Base-by-base conservation (phyloP, 2,888 invertebrate species). In the Blomia tropicalis region DNA sequence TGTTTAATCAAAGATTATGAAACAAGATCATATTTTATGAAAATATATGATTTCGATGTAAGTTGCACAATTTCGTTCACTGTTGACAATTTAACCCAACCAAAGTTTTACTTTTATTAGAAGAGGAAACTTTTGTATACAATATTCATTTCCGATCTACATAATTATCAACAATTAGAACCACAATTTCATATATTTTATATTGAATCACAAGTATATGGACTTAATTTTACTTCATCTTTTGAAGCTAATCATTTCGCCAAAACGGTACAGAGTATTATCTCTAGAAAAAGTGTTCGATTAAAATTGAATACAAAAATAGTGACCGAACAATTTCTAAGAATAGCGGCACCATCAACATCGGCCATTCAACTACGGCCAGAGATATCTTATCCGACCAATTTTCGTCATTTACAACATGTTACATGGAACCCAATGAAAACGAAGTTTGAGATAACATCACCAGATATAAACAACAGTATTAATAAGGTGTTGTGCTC, bases 1-100 rank as follows among this genome's bases (percentile, higher is more conserved):
- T 47, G 51, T 27, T 27, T 47, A n/a, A 47, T 47, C n/a, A 47
- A 47, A 47, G 51, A 47, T 47, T 47, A 25, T 27, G 27, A 14
- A 7, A 47, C 5, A 14, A 22, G 51, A 47, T 47, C 51, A 7
- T 47, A 47, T 27, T 47, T 47, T 47, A 27, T 47, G 22, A 22
- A 19, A 47, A 47, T 27, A 11, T 47, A 25, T 47, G 51, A 47
- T 47, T 47, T 47, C 22, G 27, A 27, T 27, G 51, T 47, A 47
- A 47, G 36, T 36, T 17, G n/a, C n/a, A n/a, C n/a, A n/a, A n/a
- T n/a, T n/a, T n/a, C n/a, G n/a, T n/a, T n/a, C n/a, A n/a, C n/a
- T n/a, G n/a, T n/a, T n/a, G n/a, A n/a, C n/a, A n/a, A n/a, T n/a
- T n/a, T n/a, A n/a, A n/a, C n/a, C n/a, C n/a, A n/a, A n/a, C n/a